phyloP scores from a whole-genome alignment of 2,888 invertebrate species.

The Heliothis peltigera region DNA sequence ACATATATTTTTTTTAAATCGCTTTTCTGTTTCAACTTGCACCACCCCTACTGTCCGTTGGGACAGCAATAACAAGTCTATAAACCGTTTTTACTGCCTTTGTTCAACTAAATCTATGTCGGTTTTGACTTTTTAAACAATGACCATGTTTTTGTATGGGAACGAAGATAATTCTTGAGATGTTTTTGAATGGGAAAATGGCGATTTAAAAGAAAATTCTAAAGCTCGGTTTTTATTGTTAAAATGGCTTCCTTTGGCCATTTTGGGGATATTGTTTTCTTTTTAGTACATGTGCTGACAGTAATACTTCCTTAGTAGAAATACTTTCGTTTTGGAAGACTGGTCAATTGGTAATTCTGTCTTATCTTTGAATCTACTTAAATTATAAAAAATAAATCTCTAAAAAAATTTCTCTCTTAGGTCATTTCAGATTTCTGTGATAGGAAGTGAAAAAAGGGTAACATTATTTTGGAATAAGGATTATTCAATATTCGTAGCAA shows the following conservation, averaged over 20 bases:
- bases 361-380: too few relatives aligned
- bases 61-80: conserved; percentile 89
- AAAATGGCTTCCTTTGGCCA: conserved; percentile 12
- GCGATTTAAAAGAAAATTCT: conserved; percentile 60
- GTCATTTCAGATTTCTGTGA: too few relatives aligned
- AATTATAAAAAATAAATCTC: too few relatives aligned
- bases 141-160: conserved; percentile 86
- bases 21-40: conserved; percentile 37
- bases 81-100: conserved; percentile 90
- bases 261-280: conserved; percentile 9
- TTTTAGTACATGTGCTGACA: neutral
- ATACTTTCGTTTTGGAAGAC: too few relatives aligned
- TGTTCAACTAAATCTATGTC: conserved; percentile 89
- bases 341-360: too few relatives aligned
- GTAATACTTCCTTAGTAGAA: neutral
- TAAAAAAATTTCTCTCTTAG: too few relatives aligned
- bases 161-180: conserved; percentile 80
- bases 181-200: conserved; percentile 74
- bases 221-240: conserved; percentile 30
- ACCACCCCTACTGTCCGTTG: conserved; percentile 79
- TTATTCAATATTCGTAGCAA: too few relatives aligned
- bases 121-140: conserved; percentile 90
- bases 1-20: neutral
- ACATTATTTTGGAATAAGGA: too few relatives aligned
- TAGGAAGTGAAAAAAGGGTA: too few relatives aligned